Conservation (phyloP, 35 echinoderm and acorn worm genomes). For the Ophiothrix spiculata region DNA sequence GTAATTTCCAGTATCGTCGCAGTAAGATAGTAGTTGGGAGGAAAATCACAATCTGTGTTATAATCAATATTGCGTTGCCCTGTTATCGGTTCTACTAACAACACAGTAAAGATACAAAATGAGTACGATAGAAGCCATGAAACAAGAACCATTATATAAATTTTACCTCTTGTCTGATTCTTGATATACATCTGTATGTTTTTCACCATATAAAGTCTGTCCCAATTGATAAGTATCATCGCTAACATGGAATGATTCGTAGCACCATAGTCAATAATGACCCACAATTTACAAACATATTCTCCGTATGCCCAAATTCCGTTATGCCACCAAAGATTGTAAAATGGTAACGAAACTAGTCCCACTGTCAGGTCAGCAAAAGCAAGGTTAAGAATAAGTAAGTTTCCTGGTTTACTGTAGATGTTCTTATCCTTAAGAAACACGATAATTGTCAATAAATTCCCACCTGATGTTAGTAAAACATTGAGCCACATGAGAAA, state of each 20-base stretch:
- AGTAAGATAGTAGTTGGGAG: background rate
- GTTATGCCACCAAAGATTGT: slow-evolving; percentile 1
- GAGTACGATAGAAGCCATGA: slow-evolving; percentile 12
- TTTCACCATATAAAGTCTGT: slow-evolving; percentile 50
- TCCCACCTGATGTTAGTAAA: slow-evolving; percentile 16
- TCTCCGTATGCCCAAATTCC: slow-evolving; percentile 40
- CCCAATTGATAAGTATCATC: slow-evolving; percentile 54
- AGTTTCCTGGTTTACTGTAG: slow-evolving; percentile 32
- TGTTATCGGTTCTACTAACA: background rate
- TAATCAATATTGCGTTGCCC: slow-evolving; percentile 1
- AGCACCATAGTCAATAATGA: slow-evolving; percentile 34
- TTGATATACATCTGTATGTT: slow-evolving; percentile 24
- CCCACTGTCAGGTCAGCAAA: slow-evolving; percentile 48
- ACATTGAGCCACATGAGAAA: background rate
- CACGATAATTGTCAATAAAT: slow-evolving; percentile 28
- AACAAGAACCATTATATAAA: background rate
- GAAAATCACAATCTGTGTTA: slow-evolving; percentile 14
- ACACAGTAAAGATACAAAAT: background rate
- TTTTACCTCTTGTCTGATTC: slow-evolving; percentile 20
- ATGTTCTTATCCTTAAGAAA: slow-evolving; percentile 36
- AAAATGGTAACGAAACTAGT: slow-evolving; percentile 27
- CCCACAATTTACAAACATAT: slow-evolving; percentile 32
- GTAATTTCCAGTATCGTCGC: background rate
- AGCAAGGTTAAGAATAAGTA: slow-evolving; percentile 48
- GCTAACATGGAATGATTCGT: background rate